Evolutionary conservation across 2,888 invertebrate genomes (phyloP).

Genomic region (Drosophila multiciliata): DNA sequence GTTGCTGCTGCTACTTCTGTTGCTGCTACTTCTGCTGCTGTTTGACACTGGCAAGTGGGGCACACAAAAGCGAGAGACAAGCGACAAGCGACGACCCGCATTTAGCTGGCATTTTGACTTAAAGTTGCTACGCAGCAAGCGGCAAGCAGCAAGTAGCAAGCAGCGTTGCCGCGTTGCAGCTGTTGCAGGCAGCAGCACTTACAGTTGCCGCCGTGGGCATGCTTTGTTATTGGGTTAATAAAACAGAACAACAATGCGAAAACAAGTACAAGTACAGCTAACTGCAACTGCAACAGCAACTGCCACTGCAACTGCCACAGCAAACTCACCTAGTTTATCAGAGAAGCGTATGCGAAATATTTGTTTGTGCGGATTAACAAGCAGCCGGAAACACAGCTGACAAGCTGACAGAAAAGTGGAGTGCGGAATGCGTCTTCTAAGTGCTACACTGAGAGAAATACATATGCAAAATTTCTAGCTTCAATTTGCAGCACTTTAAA

Average conservation of each 20-base stretch:
- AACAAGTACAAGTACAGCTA: constrained; percentile 7
- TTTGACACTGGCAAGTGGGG: constrained; percentile 64
- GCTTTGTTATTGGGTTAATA: constrained; percentile 79
- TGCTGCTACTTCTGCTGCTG: constrained; percentile 18
- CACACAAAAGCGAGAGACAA: constrained; percentile 56
- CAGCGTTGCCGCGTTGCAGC: constrained; percentile 11
- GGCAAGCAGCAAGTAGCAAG: too few species aligned
- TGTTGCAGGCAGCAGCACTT: not conserved
- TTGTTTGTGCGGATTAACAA: constrained; percentile 73
- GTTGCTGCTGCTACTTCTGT: constrained; percentile 4
- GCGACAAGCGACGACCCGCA: constrained; percentile 70
- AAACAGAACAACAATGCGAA: constrained; percentile 63
- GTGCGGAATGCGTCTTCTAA: constrained; percentile 17
- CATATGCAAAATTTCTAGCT: not conserved
- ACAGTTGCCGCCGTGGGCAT: constrained; percentile 41
- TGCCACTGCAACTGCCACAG: constrained; percentile 13
- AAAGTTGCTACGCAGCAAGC: constrained; percentile 33
- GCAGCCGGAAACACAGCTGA: constrained; percentile 40
- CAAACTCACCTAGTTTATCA: constrained; percentile 64
- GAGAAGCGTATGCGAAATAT: constrained; percentile 65
- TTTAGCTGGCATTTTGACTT: constrained; percentile 68
- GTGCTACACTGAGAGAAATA: constrained; percentile 9
- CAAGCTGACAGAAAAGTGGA: constrained; percentile 7
- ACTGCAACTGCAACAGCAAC: too few species aligned
- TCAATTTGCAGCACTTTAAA: rapidly evolving